Percentiles rank a stretch among this genome's conserved stretches.
Conservation (phyloP, 2,797 vertebrate genomes). For the Linurgus olivaceus region DNA sequence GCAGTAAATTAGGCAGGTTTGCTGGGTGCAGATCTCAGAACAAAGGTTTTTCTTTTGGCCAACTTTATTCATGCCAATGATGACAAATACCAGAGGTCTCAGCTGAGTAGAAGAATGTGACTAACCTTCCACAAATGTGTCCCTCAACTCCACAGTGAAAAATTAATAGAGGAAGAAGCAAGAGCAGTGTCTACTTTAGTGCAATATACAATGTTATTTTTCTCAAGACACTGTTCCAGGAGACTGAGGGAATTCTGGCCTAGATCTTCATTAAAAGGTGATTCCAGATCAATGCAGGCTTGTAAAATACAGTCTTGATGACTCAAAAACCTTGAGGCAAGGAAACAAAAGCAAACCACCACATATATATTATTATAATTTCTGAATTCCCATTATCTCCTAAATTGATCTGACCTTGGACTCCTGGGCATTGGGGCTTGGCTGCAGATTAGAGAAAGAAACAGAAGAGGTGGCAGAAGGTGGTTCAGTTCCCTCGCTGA, state of each 20-base stretch:
- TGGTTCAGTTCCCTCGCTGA: not conserved
- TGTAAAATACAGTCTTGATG: not conserved
- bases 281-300: not conserved
- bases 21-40: not conserved
- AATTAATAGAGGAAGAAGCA: not conserved
- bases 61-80: not conserved
- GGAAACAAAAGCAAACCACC: not conserved
- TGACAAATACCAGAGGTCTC: not conserved
- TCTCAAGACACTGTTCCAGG: not conserved
- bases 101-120: not conserved
- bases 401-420: not conserved
- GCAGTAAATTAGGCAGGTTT: not conserved
- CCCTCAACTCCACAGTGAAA: not conserved
- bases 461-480: not conserved
- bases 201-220: not conserved
- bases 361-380: not conserved
- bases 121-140: not conserved
- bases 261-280: not conserved
- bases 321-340: not conserved
- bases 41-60: not conserved
- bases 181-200: not conserved
- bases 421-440: not conserved
- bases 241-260: not conserved
- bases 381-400: not conserved
- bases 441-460: not conserved